Percentiles rank a stretch among this genome's conserved stretches.
Evolutionary conservation across 2,797 vertebrate species (phyloP).

Genomic region (Centroberyx gerrardi): DNA sequence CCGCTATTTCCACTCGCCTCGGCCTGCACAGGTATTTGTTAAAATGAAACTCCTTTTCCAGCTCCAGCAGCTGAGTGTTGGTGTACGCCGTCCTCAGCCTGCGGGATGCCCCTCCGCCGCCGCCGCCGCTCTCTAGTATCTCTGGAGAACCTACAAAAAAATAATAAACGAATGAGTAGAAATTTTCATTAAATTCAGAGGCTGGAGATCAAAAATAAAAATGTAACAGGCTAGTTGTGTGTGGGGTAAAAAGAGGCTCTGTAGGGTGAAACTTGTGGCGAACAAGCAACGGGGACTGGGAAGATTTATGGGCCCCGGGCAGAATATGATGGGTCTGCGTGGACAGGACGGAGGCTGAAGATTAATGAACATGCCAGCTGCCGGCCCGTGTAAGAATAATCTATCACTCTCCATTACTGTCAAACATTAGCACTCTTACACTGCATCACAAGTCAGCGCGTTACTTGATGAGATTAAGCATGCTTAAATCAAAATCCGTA

Average conservation of each 20-base stretch:
- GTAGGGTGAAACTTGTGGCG: conserved; percentile 85
- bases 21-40: conserved; percentile 98
- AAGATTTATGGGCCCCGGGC: conserved; percentile 83
- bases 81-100: conserved; percentile 96
- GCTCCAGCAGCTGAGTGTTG: conserved; percentile 97
- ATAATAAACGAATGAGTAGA: conserved; percentile 6
- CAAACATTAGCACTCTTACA: conserved; percentile 94
- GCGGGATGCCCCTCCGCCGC: conserved; percentile 86
- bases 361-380: conserved; percentile 98
- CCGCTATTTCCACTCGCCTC: conserved; percentile 95
- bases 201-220: not conserved
- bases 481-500: conserved; percentile 87
- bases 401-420: conserved; percentile 99
- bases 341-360: conserved; percentile 83
- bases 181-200: conserved; percentile 17
- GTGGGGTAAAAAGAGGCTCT: conserved; percentile 30
- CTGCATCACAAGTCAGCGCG: conserved; percentile 90
- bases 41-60: conserved; percentile 99
- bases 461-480: conserved; percentile 90
- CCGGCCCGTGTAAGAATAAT: conserved; percentile 93
- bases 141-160: conserved; percentile 74
- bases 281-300: conserved; percentile 61
- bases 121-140: conserved; percentile 63
- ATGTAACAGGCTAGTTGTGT: not conserved
- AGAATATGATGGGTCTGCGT: conserved; percentile 84